Percentiles rank a stretch among this genome's conserved stretches.
These are phyloP conservation scores for Megaceryle alcyon DNA, from an alignment of 2,797 vertebrate genomes.

Conservation along the genomic window DNA sequence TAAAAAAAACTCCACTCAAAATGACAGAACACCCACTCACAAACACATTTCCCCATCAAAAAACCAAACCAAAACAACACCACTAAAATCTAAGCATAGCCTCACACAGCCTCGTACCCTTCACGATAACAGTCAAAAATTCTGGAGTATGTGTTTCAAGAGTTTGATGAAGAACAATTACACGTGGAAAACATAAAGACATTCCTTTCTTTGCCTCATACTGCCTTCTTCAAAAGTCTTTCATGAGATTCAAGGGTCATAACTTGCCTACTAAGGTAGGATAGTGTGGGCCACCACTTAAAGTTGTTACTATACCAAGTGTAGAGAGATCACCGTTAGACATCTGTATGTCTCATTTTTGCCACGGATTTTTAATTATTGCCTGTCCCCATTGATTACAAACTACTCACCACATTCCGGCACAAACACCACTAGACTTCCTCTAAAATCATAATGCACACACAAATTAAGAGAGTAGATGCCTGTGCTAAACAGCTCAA, in stretches of 20 bases:
- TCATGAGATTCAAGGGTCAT: neutral
- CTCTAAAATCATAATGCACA: neutral
- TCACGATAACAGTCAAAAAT: neutral
- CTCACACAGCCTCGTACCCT: neutral
- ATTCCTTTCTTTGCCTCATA: neutral
- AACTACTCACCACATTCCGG: neutral
- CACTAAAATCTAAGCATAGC: neutral
- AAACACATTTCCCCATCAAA: neutral
- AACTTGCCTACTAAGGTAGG: neutral
- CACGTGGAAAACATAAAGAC: accelerated
- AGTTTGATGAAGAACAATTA: neutral
- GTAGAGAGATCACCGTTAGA: neutral
- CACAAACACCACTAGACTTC: neutral
- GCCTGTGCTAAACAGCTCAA: neutral
- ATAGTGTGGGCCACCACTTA: neutral
- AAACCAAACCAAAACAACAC: neutral
- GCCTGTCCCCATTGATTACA: neutral
- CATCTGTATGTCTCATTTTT: neutral
- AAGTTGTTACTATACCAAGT: neutral
- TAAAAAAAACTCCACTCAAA: too few species aligned
- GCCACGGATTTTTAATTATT: neutral
- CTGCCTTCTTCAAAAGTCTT: neutral
- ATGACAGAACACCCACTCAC: neutral
- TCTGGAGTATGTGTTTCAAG: neutral
- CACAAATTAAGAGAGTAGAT: neutral